Evolutionary conservation across 2,888 invertebrate genomes (phyloP).

Genomic region (Bhutanitis thaidina): DNA sequence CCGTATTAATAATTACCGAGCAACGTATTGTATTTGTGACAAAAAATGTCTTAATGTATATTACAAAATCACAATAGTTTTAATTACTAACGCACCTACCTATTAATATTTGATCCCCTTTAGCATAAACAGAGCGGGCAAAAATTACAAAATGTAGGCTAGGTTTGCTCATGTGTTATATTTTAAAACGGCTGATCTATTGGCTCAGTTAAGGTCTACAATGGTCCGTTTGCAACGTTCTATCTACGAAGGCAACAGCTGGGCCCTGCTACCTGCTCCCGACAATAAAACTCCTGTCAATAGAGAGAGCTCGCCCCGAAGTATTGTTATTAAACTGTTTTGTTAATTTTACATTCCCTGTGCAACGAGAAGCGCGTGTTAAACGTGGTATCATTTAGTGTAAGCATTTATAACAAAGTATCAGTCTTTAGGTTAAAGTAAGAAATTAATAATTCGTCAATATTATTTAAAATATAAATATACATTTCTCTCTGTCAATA

Average conservation of each 20-base stretch:
- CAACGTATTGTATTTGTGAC: too few species aligned
- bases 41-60: too few species aligned
- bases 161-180: constrained; percentile 34
- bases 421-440: too few species aligned
- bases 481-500: too few species aligned
- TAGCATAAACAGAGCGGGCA: background rate
- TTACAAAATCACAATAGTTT: too few species aligned
- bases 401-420: too few species aligned
- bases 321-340: constrained; percentile 44
- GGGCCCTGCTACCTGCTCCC: constrained; percentile 63
- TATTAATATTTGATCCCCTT: constrained; percentile 3
- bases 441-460: too few species aligned
- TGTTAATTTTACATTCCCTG: constrained; percentile 11
- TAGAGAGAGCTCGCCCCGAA: constrained; percentile 46
- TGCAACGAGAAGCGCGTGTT: background rate
- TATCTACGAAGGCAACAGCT: constrained; percentile 55
- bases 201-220: constrained; percentile 42
- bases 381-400: background rate
- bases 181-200: constrained; percentile 44
- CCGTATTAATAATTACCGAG: too few species aligned
- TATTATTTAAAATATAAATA: too few species aligned
- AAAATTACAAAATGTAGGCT: constrained; percentile 23
- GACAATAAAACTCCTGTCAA: constrained; percentile 63
- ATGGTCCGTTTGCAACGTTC: constrained; percentile 53
- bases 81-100: too few species aligned